Evolutionary conservation across 2,888 invertebrate genomes (phyloP).

Genomic region (Pogonocherus hispidulus): DNA sequence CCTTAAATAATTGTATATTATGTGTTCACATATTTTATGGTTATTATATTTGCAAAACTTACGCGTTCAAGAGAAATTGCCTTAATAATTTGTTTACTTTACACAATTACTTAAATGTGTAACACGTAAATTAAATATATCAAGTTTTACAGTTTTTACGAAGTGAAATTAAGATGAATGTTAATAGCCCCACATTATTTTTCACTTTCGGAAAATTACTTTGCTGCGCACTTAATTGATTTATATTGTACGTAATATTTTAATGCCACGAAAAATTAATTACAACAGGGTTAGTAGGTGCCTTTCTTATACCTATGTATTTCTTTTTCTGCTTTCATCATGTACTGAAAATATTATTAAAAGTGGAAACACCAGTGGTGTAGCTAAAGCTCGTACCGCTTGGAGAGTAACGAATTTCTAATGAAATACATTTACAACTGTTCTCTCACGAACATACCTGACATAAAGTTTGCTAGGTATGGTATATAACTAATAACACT

Average conservation of each 20-base stretch:
- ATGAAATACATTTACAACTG: too few species aligned
- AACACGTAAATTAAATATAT: constrained; percentile 13
- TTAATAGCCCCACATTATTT: constrained; percentile 41
- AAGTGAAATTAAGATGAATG: constrained; percentile 43
- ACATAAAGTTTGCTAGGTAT: too few species aligned
- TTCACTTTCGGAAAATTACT: constrained; percentile 41
- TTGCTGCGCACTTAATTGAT: constrained; percentile 5
- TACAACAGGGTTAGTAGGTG: constrained; percentile 2
- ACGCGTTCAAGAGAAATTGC: too few species aligned
- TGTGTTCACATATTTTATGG: too few species aligned
- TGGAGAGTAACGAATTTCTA: too few species aligned
- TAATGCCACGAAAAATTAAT: constrained; percentile 25
- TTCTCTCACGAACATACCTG: too few species aligned
- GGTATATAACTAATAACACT: too few species aligned
- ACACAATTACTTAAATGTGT: background rate
- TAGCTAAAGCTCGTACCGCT: too few species aligned
- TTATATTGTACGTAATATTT: constrained; percentile 12
- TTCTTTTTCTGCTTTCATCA: constrained; percentile 4
- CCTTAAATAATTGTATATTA: too few species aligned
- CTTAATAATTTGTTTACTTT: background rate
- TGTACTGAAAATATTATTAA: background rate
- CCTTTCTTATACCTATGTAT: background rate
- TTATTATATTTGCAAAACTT: too few species aligned
- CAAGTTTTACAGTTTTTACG: constrained; percentile 39
- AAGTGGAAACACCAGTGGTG: too few species aligned